Evolutionary conservation across 92 coral and sea anemone genomes (phyloP).

Genomic region (Plumapathes pennacea): DNA sequence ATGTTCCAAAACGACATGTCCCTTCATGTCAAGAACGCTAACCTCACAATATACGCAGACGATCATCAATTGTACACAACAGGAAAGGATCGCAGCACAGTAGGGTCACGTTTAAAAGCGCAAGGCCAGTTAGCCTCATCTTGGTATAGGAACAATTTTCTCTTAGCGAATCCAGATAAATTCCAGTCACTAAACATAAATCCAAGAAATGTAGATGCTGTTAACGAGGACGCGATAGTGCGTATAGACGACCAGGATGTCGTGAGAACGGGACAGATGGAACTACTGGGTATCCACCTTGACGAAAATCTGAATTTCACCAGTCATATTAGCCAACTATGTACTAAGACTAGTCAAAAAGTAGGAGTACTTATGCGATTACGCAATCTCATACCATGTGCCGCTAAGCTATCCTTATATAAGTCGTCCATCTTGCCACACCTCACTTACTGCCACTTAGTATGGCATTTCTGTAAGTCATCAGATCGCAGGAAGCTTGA

Average conservation of each 20-base stretch:
- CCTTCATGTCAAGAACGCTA: neutral
- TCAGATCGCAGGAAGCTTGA: constrained; percentile 5
- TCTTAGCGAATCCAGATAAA: neutral
- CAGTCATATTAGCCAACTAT: constrained; percentile 6
- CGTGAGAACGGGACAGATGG: neutral
- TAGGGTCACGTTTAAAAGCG: neutral
- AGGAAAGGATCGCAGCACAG: neutral
- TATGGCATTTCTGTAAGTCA: constrained; percentile 5
- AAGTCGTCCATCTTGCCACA: constrained; percentile 11
- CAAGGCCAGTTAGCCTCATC: neutral
- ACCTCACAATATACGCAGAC: constrained; percentile 5
- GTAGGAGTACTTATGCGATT: constrained; percentile 36
- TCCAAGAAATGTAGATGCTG: neutral
- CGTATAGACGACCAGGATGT: neutral
- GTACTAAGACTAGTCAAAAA: constrained; percentile 8
- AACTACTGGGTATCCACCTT: constrained; percentile 16
- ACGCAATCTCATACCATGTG: constrained; percentile 35
- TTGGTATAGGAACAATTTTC: neutral
- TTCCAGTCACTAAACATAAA: neutral
- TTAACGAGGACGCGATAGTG: neutral
- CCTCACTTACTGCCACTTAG: constrained; percentile 23
- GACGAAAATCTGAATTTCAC: constrained; percentile 26
- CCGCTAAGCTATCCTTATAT: constrained; percentile 22
- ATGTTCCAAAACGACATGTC: constrained; percentile 20
- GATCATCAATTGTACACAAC: constrained; percentile 1